These are phyloP conservation scores for Balaeniceps rex DNA, from an alignment of 2,113 vertebrate genomes.

Conservation along the genomic window DNA sequence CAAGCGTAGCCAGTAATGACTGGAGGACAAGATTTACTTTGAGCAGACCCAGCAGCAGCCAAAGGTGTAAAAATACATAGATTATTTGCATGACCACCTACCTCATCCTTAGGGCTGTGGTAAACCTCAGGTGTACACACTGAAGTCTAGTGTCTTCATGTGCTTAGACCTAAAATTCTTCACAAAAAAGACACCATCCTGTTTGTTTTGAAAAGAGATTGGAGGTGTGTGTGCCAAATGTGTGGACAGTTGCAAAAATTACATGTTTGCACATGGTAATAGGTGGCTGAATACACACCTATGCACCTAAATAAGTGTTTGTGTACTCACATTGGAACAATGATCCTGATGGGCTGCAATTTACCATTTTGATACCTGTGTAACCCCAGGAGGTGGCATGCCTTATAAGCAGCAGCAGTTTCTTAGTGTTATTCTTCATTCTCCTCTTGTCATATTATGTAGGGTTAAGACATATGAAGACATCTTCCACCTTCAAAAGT, in stretches of 20 bases:
- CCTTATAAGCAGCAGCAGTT: background rate
- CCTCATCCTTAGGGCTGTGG: background rate
- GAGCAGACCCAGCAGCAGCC: background rate
- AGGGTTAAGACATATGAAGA: background rate
- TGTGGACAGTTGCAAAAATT: background rate
- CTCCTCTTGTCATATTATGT: background rate
- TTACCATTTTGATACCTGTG: background rate
- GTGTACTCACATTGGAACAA: background rate
- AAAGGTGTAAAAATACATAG: background rate
- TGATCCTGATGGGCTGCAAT: background rate
- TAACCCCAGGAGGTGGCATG: background rate
- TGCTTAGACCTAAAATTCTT: background rate
- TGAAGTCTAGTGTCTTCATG: background rate
- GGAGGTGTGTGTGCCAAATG: background rate
- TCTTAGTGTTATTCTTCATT: background rate
- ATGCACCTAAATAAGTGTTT: background rate
- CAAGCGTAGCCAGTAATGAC: background rate
- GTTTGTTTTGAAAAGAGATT: background rate
- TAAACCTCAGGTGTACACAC: background rate
- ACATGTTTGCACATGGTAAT: background rate
- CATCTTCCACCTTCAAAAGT: background rate
- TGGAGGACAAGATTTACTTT: background rate
- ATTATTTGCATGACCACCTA: background rate
- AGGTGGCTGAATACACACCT: background rate
- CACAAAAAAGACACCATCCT: background rate